Evolutionary conservation across 2,113 vertebrate species (phyloP).

Genomic region (Helogale parvula): DNA sequence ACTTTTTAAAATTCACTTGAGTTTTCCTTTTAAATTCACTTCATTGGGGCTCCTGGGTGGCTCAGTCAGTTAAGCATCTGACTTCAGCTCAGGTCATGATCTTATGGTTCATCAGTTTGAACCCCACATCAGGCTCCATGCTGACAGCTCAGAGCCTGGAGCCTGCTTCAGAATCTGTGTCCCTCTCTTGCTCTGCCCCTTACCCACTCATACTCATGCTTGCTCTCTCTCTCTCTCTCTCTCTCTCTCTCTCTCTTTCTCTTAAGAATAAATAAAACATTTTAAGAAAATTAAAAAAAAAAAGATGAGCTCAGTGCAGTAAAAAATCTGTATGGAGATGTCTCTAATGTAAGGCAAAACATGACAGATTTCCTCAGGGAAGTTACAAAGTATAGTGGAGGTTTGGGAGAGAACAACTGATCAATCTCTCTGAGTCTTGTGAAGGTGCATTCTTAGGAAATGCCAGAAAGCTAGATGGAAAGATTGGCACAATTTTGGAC

Average conservation of each 20-base stretch:
- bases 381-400: neutral
- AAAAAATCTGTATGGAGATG: neutral
- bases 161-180: too few species aligned
- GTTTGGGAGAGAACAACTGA: neutral
- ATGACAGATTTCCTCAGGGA: neutral
- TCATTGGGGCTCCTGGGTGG: neutral
- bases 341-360: neutral
- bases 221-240: too few species aligned
- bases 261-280: too few species aligned
- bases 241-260: too few species aligned
- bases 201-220: too few species aligned
- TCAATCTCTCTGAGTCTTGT: neutral
- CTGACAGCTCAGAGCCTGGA: too few species aligned
- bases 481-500: neutral
- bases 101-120: too few species aligned
- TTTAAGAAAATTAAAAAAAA: too few species aligned
- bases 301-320: neutral
- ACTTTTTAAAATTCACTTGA: neutral
- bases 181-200: too few species aligned
- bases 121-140: too few species aligned
- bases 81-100: too few species aligned
- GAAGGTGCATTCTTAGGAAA: neutral
- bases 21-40: neutral
- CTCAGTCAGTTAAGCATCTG: too few species aligned
- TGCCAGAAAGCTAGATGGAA: neutral